These are phyloP conservation scores for Scaptomyza reducta DNA, from an alignment of 2,888 invertebrate genomes.

Conservation along the genomic window DNA sequence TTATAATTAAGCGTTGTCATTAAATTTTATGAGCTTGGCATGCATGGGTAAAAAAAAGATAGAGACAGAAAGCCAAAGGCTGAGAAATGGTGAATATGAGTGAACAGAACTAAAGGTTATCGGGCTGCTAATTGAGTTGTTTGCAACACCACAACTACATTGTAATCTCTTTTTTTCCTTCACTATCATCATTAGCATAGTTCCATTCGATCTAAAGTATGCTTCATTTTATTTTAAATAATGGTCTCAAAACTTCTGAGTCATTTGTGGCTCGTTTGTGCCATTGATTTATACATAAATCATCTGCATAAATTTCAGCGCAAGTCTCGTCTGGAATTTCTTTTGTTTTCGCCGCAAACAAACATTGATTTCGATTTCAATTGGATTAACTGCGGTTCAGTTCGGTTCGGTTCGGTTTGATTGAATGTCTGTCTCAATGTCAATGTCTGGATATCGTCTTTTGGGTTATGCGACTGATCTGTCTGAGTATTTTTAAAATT, in stretches of 20 bases:
- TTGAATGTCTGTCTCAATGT: conserved; percentile 64
- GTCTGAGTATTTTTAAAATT: conserved; percentile 72
- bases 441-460: background rate
- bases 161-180: conserved; percentile 14
- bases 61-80: background rate
- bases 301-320: conserved; percentile 78
- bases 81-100: conserved; percentile 18
- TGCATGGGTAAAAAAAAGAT: background rate
- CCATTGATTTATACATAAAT: conserved; percentile 73
- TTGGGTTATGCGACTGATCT: conserved; percentile 15
- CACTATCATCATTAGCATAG: conserved; percentile 32
- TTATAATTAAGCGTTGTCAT: conserved; percentile 82
- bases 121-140: conserved; percentile 71
- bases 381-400: conserved; percentile 58
- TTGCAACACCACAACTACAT: conserved; percentile 43
- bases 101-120: conserved; percentile 3
- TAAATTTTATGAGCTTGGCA: conserved; percentile 78
- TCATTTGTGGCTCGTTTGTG: conserved; percentile 42
- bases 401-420: conserved; percentile 62
- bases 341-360: conserved; percentile 19
- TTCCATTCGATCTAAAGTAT: conserved; percentile 33
- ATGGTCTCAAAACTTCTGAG: conserved; percentile 29
- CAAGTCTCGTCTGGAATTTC: conserved; percentile 74
- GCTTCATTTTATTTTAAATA: conserved; percentile 19
- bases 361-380: conserved; percentile 40